Base-by-base conservation (phyloP, 1,140 invertebrate species). In the Papilio helenus region DNA sequence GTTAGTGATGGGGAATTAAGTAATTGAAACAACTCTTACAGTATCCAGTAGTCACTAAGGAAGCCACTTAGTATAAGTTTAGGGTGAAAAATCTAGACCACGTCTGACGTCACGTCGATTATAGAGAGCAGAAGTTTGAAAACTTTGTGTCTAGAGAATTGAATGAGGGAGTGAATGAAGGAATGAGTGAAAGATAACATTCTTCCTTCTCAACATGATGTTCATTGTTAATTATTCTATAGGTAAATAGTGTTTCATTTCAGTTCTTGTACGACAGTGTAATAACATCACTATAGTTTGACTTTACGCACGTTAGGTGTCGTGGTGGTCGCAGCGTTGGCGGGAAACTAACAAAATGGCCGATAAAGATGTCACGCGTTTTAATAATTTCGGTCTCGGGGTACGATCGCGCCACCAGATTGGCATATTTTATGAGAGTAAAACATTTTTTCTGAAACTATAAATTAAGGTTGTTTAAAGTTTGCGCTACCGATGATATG, bases 311-410 rank as follows among this genome's bases (percentile, higher is more conserved):
- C 76, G 76, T 23, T 34, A 77, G 51, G 34, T 77, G 39, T 65
- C 76, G 76, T 77, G 76, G 76, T 55, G 44, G 44, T 73, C 72
- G 72, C 73, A 20, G 20, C 8, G 55, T 77, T 77, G 76, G n/a
- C n/a, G n/a, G n/a, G 76, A 65, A 77, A 77, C 55, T 65, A 61
- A 77, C 77, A 76, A 84, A 79, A 72, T 51, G 79, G 74, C 58
- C 90, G 89, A 93, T 93, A 93, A 91, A 93, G 90, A 92, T 92
- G 92, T 92, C 92, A 92, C 88, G 85, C 82, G 82, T 74, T 87
- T 80, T 87, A 84, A 88, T 89, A 85, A 87, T 90, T 88, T 88
- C 81, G 79, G 85, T 73, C 82, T 79, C 77, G 34, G 51, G 85
- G 79, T 79, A 80, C 83, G 86, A 85, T 89, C 80, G 82, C 80